Evolutionary conservation across 2,888 invertebrate genomes (phyloP).

Genomic region (Drosophila kambysellisi): DNA sequence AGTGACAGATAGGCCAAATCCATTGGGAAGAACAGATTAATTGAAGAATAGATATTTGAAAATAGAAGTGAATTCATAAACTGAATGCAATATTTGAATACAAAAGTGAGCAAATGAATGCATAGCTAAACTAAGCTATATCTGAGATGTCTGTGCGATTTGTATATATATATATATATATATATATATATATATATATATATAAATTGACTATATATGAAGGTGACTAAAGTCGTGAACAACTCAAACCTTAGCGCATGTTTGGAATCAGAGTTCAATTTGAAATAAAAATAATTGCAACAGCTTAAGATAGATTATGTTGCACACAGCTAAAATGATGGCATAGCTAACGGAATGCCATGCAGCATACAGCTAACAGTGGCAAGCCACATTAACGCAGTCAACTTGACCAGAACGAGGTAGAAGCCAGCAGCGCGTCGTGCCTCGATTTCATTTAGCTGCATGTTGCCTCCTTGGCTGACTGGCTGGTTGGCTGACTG

Average conservation of each 20-base stretch:
- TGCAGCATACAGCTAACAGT: neutral
- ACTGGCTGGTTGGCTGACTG: neutral
- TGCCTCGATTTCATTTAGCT: neutral
- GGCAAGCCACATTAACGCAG: neutral
- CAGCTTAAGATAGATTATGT: slow-evolving; percentile 1
- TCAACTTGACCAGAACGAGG: neutral
- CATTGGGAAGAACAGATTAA: neutral
- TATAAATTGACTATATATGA: neutral
- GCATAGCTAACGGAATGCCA: neutral
- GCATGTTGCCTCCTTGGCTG: neutral
- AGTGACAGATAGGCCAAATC: neutral
- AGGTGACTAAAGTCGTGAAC: neutral
- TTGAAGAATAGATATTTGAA: neutral
- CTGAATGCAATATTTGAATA: neutral
- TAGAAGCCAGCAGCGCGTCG: neutral
- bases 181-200: neutral
- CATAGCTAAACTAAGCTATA: neutral
- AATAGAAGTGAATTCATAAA: neutral
- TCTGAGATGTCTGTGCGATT: neutral
- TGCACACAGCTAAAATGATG: neutral
- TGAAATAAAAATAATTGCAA: neutral
- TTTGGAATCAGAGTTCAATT: slow-evolving; percentile 1
- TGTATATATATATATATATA: neutral
- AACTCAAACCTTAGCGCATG: neutral
- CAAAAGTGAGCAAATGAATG: neutral